Conservation (phyloP, 64 coral and sea anemone genomes). For the Montipora sp. region DNA sequence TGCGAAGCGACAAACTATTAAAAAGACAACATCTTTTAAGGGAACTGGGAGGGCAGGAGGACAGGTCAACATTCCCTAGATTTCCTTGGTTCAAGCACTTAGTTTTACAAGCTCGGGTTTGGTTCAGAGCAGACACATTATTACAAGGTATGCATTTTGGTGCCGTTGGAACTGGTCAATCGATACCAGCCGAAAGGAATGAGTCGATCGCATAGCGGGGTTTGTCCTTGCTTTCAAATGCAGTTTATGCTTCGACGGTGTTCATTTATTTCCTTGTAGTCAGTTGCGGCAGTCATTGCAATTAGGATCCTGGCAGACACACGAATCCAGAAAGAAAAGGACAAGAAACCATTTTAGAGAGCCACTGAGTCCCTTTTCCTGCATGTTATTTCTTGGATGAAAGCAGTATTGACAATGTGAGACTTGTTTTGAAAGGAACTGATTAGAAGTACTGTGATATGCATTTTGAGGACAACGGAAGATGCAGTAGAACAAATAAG, state of each 20-base stretch:
- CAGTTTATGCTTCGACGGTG: background rate
- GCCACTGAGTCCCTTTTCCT: background rate
- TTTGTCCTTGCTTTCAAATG: background rate
- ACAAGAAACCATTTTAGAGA: background rate
- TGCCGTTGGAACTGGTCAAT: slow-evolving; percentile 26
- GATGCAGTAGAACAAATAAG: too few species aligned
- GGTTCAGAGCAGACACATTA: background rate
- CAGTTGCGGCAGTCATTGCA: slow-evolving; percentile 2
- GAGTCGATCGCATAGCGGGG: slow-evolving; percentile 26
- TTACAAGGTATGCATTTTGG: background rate
- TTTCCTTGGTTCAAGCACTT: background rate
- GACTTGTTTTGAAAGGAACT: too few species aligned
- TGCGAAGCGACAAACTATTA: background rate
- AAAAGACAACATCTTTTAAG: background rate
- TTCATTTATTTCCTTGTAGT: background rate
- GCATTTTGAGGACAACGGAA: too few species aligned
- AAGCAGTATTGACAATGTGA: too few species aligned
- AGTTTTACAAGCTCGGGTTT: background rate
- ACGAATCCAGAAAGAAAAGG: background rate
- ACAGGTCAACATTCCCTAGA: background rate
- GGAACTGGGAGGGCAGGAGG: background rate
- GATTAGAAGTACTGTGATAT: too few species aligned
- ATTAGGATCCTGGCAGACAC: background rate
- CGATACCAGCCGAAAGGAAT: slow-evolving; percentile 59
- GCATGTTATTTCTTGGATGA: background rate